phyloP scores from a whole-genome alignment of 2,888 invertebrate species.

The Alentia gelatinosa region DNA sequence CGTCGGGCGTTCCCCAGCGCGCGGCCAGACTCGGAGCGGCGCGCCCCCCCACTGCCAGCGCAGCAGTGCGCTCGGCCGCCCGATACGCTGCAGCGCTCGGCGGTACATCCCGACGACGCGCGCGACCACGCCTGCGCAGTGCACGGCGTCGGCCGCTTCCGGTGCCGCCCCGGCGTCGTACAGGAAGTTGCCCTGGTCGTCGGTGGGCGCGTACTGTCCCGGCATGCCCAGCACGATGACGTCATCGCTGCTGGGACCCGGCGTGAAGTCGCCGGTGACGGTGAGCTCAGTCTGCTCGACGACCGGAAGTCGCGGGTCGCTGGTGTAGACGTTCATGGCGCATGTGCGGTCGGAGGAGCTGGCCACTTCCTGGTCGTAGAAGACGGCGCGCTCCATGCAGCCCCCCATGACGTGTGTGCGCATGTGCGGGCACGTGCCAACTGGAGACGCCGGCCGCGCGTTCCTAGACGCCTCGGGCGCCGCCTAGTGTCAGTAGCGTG shows the following conservation, averaged over 20 bases:
- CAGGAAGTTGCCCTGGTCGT: conserved; percentile 26
- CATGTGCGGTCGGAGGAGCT: neutral
- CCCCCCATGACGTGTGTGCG: neutral
- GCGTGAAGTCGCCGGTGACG: conserved; percentile 21
- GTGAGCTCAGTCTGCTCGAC: neutral
- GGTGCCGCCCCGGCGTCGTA: neutral
- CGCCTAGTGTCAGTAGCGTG: too few relatives aligned
- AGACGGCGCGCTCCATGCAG: neutral
- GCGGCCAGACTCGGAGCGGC: neutral
- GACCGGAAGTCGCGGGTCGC: neutral
- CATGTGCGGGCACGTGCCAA: too few relatives aligned
- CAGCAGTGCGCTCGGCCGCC: neutral
- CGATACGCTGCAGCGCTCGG: neutral
- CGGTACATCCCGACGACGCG: conserved; percentile 19
- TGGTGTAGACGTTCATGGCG: conserved; percentile 6
- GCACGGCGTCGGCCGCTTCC: conserved; percentile 23
- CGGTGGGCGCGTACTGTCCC: neutral
- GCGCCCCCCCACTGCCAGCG: conserved; percentile 42
- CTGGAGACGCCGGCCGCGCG: too few relatives aligned
- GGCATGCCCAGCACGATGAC: neutral
- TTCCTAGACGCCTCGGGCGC: too few relatives aligned
- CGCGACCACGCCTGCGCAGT: neutral
- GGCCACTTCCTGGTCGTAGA: neutral
- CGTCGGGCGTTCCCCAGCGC: neutral
- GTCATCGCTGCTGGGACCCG: conserved; percentile 39